Evolutionary conservation across 2,113 vertebrate species (phyloP).

Genomic region (Micromys minutus): DNA sequence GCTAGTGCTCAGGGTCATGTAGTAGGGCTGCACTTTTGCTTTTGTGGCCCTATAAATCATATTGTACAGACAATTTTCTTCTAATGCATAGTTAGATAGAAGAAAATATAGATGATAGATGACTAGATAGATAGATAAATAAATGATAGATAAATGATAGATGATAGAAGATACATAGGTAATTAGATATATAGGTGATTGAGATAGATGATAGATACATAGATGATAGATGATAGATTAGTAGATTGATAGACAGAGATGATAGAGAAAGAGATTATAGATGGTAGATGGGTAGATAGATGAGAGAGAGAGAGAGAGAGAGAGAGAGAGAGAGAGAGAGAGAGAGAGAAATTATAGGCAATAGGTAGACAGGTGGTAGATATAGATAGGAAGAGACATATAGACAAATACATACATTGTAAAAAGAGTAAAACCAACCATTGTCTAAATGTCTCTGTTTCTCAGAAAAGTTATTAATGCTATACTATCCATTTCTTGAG

Average conservation of each 20-base stretch:
- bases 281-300: neutral
- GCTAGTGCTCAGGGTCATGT: neutral
- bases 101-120: neutral
- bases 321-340: neutral
- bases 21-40: no score
- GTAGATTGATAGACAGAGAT: neutral
- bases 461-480: neutral
- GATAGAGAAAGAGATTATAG: neutral
- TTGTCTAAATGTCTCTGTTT: neutral
- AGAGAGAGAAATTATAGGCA: no score
- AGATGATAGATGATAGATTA: neutral
- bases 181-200: neutral
- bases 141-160: neutral
- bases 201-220: neutral
- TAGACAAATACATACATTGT: neutral
- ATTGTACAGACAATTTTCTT: neutral
- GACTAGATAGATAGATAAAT: neutral
- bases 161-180: neutral
- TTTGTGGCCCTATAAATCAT: neutral
- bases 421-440: neutral
- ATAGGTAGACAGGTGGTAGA: no score
- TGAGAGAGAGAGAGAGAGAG: no score
- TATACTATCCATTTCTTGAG: neutral
- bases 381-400: no score
- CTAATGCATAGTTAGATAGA: neutral